phyloP scores from a whole-genome alignment of 2,888 invertebrate genomes.

The Arrhopalites spinosus region DNA sequence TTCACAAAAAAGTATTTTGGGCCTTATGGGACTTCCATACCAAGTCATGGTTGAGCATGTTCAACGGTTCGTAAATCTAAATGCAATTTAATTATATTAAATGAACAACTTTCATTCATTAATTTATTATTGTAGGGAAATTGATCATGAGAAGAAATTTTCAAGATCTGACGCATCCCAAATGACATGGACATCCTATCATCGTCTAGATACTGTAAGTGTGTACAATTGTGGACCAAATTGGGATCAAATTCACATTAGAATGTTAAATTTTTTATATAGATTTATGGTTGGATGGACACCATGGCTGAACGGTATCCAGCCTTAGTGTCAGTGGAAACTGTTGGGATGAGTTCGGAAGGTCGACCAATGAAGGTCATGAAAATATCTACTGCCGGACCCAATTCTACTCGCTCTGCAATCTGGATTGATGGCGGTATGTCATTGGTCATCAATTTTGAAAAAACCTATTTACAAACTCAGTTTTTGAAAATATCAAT shows the following conservation, averaged over 20 bases:
- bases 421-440: slow-evolving; percentile 65
- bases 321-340: slow-evolving; percentile 69
- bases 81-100: not conserved
- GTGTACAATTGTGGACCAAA: not conserved
- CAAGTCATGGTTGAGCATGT: slow-evolving; percentile 48
- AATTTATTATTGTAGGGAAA: not conserved
- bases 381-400: slow-evolving; percentile 58
- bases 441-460: slow-evolving; percentile 19
- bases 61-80: slow-evolving; percentile 38
- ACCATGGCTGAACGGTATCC: slow-evolving; percentile 70
- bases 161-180: slow-evolving; percentile 16
- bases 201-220: slow-evolving; percentile 49
- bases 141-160: slow-evolving; percentile 8
- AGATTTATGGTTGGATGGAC: slow-evolving; percentile 62
- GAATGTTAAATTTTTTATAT: not conserved
- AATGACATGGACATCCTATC: slow-evolving; percentile 53
- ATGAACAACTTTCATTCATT: not conserved
- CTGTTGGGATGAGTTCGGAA: slow-evolving; percentile 74
- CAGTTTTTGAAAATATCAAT: not conserved
- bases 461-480: no score
- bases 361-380: slow-evolving; percentile 66
- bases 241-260: not conserved
- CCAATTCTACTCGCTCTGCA: slow-evolving; percentile 62
- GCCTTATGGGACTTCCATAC: slow-evolving; percentile 47
- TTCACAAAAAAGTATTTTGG: slow-evolving; percentile 40